Base-by-base conservation (phyloP, 2,113 vertebrate species). In the Odontophorus gujanensis region DNA sequence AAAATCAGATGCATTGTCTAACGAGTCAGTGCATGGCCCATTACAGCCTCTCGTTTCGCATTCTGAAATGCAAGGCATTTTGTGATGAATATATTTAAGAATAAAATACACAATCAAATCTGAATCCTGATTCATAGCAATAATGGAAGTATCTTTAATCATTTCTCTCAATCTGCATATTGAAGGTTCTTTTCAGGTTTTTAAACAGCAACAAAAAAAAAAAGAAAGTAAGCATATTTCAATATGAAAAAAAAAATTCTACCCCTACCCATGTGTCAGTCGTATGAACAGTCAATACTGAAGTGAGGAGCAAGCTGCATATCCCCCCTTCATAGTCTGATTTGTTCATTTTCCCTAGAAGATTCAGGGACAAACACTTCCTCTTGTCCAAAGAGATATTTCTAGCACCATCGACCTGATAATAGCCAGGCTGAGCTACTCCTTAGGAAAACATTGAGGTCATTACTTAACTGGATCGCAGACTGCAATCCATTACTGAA, bases 61-160 rank as follows among this genome's bases (percentile, higher is more conserved):
- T 36, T 36, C 62, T 76, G 68, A 75, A 76, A 83, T 8, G 16
- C 24, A 57, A 92, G 48, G 57, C 73, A 87, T 85, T 86, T 83
- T 30, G 43, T 48, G 47, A 76, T 80, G 94, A 94, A 88, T 91
- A n/a, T 32, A 86, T 89, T 90, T 92, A 58, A 93, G 75, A 92
- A 76, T 47, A 96, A 81, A 97, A 96, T 95, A 61, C 81, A 91
- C 84, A 95, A 96, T 97, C 96, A 97, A 85, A 87, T 73, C 75
- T 42, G 43, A 93, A 38, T 85, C 61, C 72, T 59, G 61, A 92
- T 90, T 87, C 83, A 43, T 10, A 8, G 65, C 10, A 22, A 83
- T 92, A 95, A 89, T 16, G 19, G 32, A 20, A 93, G 65, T 74
- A 73, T 62, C 38, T 93, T 82, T 65, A 90, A 71, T 77, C 43